A percentile compares a stretch with the other conserved stretches of the same genome.
These are phyloP conservation scores for Drosophila neutralis DNA, from an alignment of 2,888 invertebrate genomes.

Conservation along the genomic window DNA sequence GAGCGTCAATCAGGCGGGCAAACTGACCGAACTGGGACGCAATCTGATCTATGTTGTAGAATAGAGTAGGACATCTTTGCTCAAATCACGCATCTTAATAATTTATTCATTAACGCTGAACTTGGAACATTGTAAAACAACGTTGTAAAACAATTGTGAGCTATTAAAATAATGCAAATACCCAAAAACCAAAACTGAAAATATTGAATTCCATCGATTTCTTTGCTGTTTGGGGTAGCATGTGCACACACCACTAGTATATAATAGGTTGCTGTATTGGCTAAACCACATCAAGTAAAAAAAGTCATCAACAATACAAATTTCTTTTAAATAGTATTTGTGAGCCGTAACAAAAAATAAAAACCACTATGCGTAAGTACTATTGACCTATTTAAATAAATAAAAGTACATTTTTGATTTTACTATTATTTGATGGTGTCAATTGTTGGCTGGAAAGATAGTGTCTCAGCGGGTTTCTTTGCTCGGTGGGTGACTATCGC, in stretches of 20 bases:
- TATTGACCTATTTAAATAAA: slow-evolving; percentile 31
- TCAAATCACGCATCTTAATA: slow-evolving; percentile 15
- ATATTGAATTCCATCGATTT: too few relatives aligned
- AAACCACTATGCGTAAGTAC: background rate
- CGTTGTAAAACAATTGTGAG: background rate
- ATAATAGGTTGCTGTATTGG: background rate
- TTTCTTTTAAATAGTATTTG: background rate
- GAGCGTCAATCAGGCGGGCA: slow-evolving; percentile 85
- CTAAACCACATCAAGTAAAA: background rate
- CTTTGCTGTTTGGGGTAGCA: background rate
- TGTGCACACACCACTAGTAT: background rate
- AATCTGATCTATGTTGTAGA: slow-evolving; percentile 86
- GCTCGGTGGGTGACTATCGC: slow-evolving; percentile 55
- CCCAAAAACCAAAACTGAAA: background rate
- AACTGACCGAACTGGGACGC: slow-evolving; percentile 85
- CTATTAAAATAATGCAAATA: slow-evolving; percentile 27
- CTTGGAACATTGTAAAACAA: slow-evolving; percentile 53
- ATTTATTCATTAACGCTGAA: slow-evolving; percentile 39
- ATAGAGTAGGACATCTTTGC: slow-evolving; percentile 43
- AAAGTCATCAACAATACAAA: background rate
- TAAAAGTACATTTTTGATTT: background rate
- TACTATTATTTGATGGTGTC: slow-evolving; percentile 18
- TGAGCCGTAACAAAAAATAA: background rate
- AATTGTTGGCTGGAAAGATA: slow-evolving; percentile 37
- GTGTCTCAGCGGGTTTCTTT: slow-evolving; percentile 46